Percentiles rank a stretch among this genome's conserved stretches.
Conservation (phyloP, 2,797 vertebrate species). For the Limosa lapponica region DNA sequence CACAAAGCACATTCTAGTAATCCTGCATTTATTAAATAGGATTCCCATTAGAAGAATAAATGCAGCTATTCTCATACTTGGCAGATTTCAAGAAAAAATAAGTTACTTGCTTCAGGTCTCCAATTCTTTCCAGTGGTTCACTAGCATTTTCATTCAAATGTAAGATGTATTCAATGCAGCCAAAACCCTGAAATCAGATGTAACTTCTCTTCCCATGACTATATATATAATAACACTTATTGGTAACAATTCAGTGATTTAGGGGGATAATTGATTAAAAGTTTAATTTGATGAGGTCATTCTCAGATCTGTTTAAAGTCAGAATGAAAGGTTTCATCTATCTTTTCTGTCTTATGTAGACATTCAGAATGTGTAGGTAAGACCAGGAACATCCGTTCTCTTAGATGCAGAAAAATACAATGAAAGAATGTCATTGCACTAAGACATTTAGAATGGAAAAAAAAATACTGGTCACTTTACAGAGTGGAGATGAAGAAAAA, state of each 20-base stretch:
- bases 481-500: background rate
- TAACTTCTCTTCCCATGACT: background rate
- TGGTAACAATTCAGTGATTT: background rate
- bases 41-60: conserved; percentile 27
- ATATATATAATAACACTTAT: background rate
- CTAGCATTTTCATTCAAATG: background rate
- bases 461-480: background rate
- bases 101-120: background rate
- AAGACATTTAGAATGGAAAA: background rate
- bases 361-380: background rate
- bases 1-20: conserved; percentile 57
- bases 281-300: background rate
- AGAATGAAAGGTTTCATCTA: background rate
- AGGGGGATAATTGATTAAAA: background rate
- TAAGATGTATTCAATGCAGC: background rate
- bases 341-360: background rate
- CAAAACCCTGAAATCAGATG: background rate
- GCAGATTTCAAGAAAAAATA: background rate
- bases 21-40: conserved; percentile 39
- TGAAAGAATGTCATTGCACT: background rate
- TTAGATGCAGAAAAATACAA: background rate
- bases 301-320: background rate
- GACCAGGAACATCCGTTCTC: accelerated
- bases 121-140: background rate
- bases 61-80: background rate